These are phyloP conservation scores for Cinclus cinclus DNA, from an alignment of 2,113 vertebrate genomes.

Conservation along the genomic window DNA sequence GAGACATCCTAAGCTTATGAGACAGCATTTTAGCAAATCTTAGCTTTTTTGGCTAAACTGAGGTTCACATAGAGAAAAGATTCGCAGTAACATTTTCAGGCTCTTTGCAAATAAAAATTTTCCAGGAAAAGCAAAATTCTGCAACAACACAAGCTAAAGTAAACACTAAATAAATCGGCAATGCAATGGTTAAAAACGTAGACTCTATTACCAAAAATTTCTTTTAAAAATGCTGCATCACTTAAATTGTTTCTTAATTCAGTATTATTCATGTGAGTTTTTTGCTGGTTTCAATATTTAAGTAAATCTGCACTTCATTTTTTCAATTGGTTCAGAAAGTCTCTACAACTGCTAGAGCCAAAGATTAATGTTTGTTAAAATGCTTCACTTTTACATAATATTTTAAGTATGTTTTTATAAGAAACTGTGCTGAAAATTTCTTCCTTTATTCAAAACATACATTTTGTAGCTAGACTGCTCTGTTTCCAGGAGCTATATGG, in stretches of 20 bases:
- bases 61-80: background rate
- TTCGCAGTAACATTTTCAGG: background rate
- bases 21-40: slow-evolving; percentile 38
- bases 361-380: background rate
- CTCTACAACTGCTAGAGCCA: background rate
- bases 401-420: background rate
- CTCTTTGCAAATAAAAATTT: background rate
- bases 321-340: background rate
- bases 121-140: background rate
- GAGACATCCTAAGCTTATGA: slow-evolving; percentile 36
- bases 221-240: background rate
- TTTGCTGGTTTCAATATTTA: background rate
- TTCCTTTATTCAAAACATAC: background rate
- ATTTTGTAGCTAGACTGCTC: background rate
- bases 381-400: background rate
- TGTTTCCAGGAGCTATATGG: background rate
- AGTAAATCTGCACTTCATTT: background rate
- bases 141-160: background rate
- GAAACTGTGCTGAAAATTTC: background rate
- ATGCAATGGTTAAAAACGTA: background rate
- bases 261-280: background rate
- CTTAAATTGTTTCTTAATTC: background rate
- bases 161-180: slow-evolving; percentile 3
- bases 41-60: background rate
- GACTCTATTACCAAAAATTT: background rate